Conservation (phyloP, 1,140 invertebrate species). For the Drepana arcuata region DNA sequence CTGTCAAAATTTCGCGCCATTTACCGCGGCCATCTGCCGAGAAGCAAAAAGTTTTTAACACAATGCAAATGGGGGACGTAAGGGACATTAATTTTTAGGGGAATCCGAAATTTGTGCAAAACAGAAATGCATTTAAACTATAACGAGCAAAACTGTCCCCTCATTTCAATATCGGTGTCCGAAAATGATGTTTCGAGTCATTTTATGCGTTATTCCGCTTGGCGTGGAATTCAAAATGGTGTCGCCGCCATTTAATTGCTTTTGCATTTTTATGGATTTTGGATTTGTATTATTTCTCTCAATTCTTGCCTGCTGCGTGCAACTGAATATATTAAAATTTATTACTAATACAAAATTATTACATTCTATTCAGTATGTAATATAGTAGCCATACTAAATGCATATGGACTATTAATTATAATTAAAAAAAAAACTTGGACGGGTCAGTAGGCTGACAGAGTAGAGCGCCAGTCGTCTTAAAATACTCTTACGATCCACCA, state of each 20-base stretch:
- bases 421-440: neutral
- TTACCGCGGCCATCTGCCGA: constrained; percentile 60
- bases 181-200: constrained; percentile 6
- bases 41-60: constrained; percentile 53
- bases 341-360: no score
- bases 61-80: constrained; percentile 65
- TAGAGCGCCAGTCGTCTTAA: no score
- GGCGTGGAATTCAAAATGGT: constrained; percentile 14
- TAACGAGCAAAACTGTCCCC: constrained; percentile 52
- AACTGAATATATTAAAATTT: no score
- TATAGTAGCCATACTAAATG: no score
- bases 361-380: constrained; percentile 1
- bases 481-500: no score
- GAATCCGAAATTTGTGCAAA: constrained; percentile 57
- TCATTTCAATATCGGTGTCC: constrained; percentile 59
- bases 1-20: constrained; percentile 70
- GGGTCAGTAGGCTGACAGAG: no score
- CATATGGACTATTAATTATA: constrained; percentile 1
- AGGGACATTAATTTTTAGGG: constrained; percentile 68
- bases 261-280: constrained; percentile 24
- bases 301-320: no score
- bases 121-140: constrained; percentile 64
- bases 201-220: no score
- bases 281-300: constrained; percentile 30
- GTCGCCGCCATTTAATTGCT: constrained; percentile 6